phyloP scores from a whole-genome alignment of 2,113 vertebrate species.

The Ictalurus punctatus region DNA sequence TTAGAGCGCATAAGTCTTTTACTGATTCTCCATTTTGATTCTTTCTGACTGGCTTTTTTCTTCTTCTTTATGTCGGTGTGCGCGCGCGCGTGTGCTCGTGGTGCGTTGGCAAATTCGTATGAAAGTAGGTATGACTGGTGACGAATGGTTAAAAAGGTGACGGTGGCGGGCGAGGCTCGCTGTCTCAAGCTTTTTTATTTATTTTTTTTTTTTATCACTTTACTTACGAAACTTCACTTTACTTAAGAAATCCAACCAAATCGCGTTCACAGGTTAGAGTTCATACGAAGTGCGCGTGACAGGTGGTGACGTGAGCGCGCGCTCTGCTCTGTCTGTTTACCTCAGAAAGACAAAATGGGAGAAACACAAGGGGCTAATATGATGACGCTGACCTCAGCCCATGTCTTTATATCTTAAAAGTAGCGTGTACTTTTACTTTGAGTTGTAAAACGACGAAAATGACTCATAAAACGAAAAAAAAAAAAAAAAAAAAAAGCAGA shows the following conservation, averaged over 20 bases:
- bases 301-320: background rate
- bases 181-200: background rate
- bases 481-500: slow-evolving; percentile 65
- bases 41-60: background rate
- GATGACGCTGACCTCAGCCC: slow-evolving; percentile 67
- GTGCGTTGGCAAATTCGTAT: background rate
- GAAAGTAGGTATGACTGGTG: background rate
- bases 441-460: slow-evolving; percentile 80
- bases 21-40: background rate
- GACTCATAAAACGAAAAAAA: slow-evolving; percentile 69
- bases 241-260: background rate
- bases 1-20: background rate
- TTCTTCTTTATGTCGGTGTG: background rate
- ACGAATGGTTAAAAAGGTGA: no score
- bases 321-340: slow-evolving; percentile 16
- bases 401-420: slow-evolving; percentile 72
- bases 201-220: background rate
- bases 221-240: background rate
- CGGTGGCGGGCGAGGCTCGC: no score
- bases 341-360: slow-evolving; percentile 24
- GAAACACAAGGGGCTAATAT: slow-evolving; percentile 50
- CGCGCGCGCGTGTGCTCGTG: background rate
- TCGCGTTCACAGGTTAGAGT: background rate
- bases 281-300: background rate
- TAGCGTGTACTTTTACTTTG: slow-evolving; percentile 73